These are phyloP conservation scores for Chamaetylas fuelleborni DNA, from an alignment of 2,113 vertebrate species.

Conservation along the genomic window DNA sequence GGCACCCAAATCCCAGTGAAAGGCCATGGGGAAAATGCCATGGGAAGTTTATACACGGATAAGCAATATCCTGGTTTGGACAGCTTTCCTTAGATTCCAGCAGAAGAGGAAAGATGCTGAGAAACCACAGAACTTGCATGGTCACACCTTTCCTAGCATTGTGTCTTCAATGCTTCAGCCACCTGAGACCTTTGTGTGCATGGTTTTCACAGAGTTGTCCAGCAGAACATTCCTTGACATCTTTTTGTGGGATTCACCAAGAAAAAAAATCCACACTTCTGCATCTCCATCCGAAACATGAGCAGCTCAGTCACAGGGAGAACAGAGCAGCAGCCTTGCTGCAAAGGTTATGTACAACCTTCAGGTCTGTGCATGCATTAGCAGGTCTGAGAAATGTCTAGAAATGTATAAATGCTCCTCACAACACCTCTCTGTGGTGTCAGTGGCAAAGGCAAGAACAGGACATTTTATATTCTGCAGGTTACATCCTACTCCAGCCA, in stretches of 20 bases:
- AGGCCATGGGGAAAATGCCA: not conserved
- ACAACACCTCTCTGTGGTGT: not conserved
- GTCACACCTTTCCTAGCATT: rapidly evolving
- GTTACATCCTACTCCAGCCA: not conserved
- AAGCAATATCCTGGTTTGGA: not conserved
- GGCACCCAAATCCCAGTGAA: not conserved
- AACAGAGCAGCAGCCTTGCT: not conserved
- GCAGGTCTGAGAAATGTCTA: not conserved
- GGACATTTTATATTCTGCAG: not conserved
- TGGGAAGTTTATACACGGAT: not conserved
- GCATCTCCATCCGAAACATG: rapidly evolving
- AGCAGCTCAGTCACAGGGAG: not conserved
- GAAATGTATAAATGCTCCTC: not conserved
- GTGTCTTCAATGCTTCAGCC: not conserved
- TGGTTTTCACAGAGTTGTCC: not conserved
- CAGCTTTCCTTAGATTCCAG: not conserved
- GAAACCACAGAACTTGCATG: rapidly evolving
- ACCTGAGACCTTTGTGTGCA: rapidly evolving
- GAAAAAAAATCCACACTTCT: not conserved
- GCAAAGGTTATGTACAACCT: not conserved
- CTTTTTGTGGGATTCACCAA: not conserved
- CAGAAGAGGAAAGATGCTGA: not conserved
- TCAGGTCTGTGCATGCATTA: not conserved
- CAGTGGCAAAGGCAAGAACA: not conserved
- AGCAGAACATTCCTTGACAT: not conserved